Conservation (phyloP, 2,113 vertebrate genomes). For the Ctenodactylus gundi region DNA sequence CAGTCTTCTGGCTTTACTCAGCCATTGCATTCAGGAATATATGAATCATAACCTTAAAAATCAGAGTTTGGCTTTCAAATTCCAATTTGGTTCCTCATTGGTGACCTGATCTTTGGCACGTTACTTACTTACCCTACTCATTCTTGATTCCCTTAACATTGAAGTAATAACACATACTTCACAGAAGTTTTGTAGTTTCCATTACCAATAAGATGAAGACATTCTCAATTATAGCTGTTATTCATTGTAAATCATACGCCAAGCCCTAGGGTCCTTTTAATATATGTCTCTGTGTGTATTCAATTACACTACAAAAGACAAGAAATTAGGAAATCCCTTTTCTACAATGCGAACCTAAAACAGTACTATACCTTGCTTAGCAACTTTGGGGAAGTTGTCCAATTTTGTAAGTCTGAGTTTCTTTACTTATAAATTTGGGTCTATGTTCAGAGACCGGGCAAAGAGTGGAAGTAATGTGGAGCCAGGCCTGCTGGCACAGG, state of each 20-base stretch:
- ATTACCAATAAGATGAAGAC: background rate
- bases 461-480: constrained; percentile 36
- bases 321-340: background rate
- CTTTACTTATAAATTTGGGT: background rate
- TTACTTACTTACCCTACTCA: background rate
- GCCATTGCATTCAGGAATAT: constrained; percentile 6
- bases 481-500: no score
- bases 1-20: background rate
- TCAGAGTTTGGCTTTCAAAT: constrained; percentile 10
- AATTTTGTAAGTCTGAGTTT: constrained; percentile 9
- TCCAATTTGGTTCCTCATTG: background rate
- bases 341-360: background rate
- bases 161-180: background rate
- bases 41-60: background rate
- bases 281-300: background rate
- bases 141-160: background rate
- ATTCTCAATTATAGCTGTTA: background rate
- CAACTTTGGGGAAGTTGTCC: background rate
- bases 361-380: background rate
- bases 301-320: background rate
- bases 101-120: background rate
- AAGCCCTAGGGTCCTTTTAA: background rate
- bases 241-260: background rate
- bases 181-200: background rate
- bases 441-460: background rate